Percentiles rank a stretch among this genome's conserved stretches.
Conservation (phyloP, 2,113 vertebrate species). For the Anhinga anhinga region DNA sequence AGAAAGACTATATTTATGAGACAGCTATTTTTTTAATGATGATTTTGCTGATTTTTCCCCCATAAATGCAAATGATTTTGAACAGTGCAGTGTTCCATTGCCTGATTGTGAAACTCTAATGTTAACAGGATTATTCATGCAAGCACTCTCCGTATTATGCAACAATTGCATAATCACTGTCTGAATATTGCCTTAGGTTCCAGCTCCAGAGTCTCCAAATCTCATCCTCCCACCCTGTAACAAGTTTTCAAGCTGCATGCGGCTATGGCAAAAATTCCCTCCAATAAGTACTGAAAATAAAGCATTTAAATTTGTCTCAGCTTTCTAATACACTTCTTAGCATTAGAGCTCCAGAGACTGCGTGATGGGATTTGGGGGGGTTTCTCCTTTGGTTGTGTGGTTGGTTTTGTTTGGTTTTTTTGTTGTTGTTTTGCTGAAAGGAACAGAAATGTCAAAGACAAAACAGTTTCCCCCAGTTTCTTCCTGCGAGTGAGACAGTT, state of each 20-base stretch:
- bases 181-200: constrained; percentile 4
- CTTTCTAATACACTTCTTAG: neutral
- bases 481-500: neutral
- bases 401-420: neutral
- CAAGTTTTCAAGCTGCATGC: neutral
- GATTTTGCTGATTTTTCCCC: neutral
- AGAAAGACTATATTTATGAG: neutral
- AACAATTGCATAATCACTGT: constrained; percentile 36
- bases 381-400: neutral
- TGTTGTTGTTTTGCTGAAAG: neutral
- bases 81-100: neutral
- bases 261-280: neutral
- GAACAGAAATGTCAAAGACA: neutral
- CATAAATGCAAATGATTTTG: neutral
- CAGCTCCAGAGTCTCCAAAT: constrained; percentile 8
- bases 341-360: neutral
- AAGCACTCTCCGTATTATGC: neutral
- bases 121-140: constrained; percentile 39
- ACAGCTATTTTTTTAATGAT: neutral
- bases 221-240: neutral
- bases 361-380: neutral
- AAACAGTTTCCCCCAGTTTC: neutral
- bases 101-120: neutral
- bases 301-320: neutral
- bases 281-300: neutral